Conservation (phyloP, 2,797 vertebrate species). For the Vireo griseus region DNA sequence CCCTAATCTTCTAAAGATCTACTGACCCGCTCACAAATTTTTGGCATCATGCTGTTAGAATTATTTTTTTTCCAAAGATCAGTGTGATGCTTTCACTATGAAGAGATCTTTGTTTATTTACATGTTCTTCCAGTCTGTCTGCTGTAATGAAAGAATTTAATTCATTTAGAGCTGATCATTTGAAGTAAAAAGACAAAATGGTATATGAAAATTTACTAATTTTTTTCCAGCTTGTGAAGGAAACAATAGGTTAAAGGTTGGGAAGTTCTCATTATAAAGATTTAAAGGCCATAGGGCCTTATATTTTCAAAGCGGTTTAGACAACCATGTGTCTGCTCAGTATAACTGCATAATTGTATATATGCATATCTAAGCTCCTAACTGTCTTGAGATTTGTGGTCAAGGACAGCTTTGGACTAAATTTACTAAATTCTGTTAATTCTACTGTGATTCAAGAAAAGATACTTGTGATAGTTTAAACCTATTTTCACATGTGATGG, state of each 20-base stretch:
- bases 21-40: neutral
- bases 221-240: neutral
- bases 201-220: neutral
- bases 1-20: neutral
- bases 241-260: neutral
- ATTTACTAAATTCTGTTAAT: neutral
- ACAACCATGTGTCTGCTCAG: neutral
- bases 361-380: neutral
- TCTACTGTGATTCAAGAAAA: neutral
- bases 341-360: neutral
- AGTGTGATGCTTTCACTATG: neutral
- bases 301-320: neutral
- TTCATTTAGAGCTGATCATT: neutral
- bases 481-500: accelerated
- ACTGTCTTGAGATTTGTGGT: neutral
- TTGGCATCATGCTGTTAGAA: neutral
- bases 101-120: neutral
- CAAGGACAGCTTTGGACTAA: neutral
- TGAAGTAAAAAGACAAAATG: neutral
- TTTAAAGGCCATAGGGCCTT: neutral
- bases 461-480: neutral
- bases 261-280: neutral
- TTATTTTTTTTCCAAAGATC: neutral
- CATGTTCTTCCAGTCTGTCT: neutral
- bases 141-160: neutral